These are phyloP conservation scores for Calameuta pallipes DNA, from an alignment of 2,888 invertebrate genomes.

Conservation along the genomic window DNA sequence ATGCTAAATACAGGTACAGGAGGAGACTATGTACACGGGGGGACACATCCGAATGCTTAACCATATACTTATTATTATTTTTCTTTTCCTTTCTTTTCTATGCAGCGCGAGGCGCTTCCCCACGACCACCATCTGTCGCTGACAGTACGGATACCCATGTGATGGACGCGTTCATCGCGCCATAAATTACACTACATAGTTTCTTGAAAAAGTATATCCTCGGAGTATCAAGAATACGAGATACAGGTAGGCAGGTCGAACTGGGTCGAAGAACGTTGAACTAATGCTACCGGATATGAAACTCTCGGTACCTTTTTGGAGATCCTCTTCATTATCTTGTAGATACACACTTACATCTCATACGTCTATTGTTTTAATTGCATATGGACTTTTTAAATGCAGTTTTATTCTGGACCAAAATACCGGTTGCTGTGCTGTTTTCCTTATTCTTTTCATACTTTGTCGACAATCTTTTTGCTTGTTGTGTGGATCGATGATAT, in stretches of 20 bases:
- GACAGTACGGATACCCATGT: not conserved
- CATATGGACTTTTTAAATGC: not conserved
- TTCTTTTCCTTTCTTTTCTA: not conserved
- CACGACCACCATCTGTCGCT: not conserved
- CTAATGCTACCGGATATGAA: not conserved
- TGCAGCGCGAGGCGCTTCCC: conserved; percentile 16
- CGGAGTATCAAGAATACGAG: not conserved
- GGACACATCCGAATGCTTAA: conserved; percentile 47
- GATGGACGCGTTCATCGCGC: conserved; percentile 39
- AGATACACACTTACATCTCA: not conserved
- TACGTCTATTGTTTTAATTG: not conserved
- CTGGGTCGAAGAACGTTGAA: not conserved
- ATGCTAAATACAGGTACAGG: conserved; percentile 38
- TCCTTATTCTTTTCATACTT: not conserved
- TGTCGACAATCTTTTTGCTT: not conserved
- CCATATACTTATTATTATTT: conserved; percentile 24
- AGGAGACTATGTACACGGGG: conserved; percentile 50
- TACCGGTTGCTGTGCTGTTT: not conserved
- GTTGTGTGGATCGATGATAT: not conserved
- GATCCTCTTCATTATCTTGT: not conserved
- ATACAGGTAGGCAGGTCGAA: not conserved
- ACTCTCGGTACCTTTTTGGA: not conserved
- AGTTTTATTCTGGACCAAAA: not conserved
- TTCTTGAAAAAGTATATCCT: conserved; percentile 1
- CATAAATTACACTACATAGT: conserved; percentile 18